Percentiles rank a stretch among this genome's conserved stretches.
These are phyloP conservation scores for Shargacucullia verbasci DNA, from an alignment of 2,888 invertebrate species.

Conservation along the genomic window DNA sequence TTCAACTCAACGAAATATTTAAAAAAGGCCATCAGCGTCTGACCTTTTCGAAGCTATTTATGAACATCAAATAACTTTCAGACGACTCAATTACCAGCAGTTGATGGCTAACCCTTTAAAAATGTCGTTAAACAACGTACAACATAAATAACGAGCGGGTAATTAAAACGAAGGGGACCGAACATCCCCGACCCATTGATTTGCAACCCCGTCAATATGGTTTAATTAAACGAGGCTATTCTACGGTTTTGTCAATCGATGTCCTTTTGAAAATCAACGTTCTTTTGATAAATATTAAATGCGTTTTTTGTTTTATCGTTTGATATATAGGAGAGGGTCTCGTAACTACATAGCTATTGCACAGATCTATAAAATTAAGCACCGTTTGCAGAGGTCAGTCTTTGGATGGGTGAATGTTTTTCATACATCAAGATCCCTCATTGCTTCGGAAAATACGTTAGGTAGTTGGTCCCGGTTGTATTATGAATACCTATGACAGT, in stretches of 20 bases:
- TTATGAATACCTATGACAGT: no score
- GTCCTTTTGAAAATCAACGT: conserved; percentile 21
- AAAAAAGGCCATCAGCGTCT: conserved; percentile 1
- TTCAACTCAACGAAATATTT: no score
- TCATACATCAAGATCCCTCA: no score
- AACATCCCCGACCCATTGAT: conserved; percentile 46
- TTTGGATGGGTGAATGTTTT: no score
- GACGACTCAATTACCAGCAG: conserved; percentile 44
- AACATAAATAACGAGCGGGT: conserved; percentile 44
- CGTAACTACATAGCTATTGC: no score
- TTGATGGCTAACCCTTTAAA: conserved; percentile 52
- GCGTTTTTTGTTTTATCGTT: no score
- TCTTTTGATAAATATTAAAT: conserved; percentile 25
- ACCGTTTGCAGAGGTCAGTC: no score
- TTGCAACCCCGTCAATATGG: conserved; percentile 29
- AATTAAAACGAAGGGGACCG: conserved; percentile 45
- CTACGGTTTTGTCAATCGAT: conserved; percentile 32
- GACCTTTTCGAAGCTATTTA: conserved; percentile 33
- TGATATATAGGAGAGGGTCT: no score
- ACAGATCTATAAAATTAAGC: no score
- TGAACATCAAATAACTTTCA: conserved; percentile 36
- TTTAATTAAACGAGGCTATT: conserved; percentile 46
- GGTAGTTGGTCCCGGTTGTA: no score
- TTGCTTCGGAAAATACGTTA: no score
- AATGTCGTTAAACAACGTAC: conserved; percentile 51